A percentile compares a stretch with the other conserved stretches of the same genome.
These are phyloP conservation scores for Danionella cerebrum DNA, from an alignment of 2,113 vertebrate genomes.

Conservation along the genomic window DNA sequence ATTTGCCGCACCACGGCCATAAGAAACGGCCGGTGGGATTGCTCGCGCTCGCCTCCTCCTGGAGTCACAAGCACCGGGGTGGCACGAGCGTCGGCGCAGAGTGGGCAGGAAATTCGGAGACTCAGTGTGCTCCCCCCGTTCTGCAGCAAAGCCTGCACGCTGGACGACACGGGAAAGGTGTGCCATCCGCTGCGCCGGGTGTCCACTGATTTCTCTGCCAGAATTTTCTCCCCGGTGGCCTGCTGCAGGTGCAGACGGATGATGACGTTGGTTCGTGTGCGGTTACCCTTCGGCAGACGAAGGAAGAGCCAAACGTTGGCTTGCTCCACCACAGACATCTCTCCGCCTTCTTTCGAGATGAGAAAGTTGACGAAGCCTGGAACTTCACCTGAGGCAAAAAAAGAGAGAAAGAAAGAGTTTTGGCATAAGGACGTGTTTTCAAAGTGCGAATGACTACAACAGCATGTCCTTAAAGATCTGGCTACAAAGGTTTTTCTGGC, in stretches of 20 bases:
- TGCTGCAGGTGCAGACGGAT: constrained; percentile 79
- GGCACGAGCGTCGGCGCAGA: constrained; percentile 79
- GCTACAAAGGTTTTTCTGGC: too few relatives aligned
- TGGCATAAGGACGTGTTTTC: too few relatives aligned
- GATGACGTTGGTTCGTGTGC: constrained; percentile 82
- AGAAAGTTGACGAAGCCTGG: constrained; percentile 76
- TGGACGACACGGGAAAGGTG: constrained; percentile 79
- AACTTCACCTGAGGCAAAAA: constrained; percentile 68
- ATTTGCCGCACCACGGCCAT: constrained; percentile 84
- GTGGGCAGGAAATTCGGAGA: constrained; percentile 78
- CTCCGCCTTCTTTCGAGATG: constrained; percentile 85
- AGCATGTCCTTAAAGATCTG: too few relatives aligned
- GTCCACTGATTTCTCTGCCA: constrained; percentile 85
- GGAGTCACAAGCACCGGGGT: constrained; percentile 65
- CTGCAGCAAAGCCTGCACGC: constrained; percentile 76
- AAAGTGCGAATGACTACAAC: too few relatives aligned
- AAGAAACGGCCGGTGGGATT: constrained; percentile 90
- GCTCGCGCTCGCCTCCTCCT: constrained; percentile 70
- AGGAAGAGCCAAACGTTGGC: constrained; percentile 95
- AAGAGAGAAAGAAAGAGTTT: constrained; percentile 33
- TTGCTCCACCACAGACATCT: constrained; percentile 81
- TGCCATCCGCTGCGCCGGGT: constrained; percentile 94
- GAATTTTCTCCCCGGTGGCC: constrained; percentile 64
- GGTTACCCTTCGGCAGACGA: constrained; percentile 83
- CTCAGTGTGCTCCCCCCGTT: constrained; percentile 68